Evolutionary conservation across 2,113 vertebrate genomes (phyloP), one percentile per base, ranked within the genome.

Genomic region (Pipra filicauda): DNA sequence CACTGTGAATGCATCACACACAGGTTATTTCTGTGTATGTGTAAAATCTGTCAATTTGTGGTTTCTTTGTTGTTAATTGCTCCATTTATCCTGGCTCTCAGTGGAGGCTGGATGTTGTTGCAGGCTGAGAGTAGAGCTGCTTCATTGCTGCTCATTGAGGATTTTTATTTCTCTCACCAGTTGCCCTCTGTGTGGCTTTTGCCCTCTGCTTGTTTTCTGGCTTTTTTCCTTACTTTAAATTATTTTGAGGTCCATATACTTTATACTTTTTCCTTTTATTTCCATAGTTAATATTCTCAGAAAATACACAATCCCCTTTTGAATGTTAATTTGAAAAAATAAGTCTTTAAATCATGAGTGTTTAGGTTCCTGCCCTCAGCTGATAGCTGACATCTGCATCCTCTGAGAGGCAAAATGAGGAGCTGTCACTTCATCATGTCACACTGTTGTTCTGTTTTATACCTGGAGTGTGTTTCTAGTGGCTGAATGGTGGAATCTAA

Each of bases 21-120:
- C 12, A 12, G 12, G 12, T 89, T 64, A 12, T 85, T 91, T 72
- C 28, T 74, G 12, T 9, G 2, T 27, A 12, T 22, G 22, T 66
- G 12, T 75, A 81, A 85, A 85, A 85, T 69, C 48, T 69, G 41
- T 46, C 35, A 44, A 7, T 69, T 69, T 81, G 77, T 93, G 91
- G 87, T 89, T 87, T 85, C 65, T 87, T 87, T 92, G 58, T 90
- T 90, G 69, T 65, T 95, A 95, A 91, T 91, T 93, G 76, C 55
- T 22, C 5, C 11, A 12, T 78, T 90, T 84, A 26, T n/a, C 6
- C 0, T 20, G 44, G 48, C 57, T 91, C 37, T 87, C 39, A 9
- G 37, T 1, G 1, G 17, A 7, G 58, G 55, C 9, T 92, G 65
- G 64, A 44, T 78, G 52, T n/a, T 20, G 64, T 4, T 75, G 39